Percentiles rank a stretch among this genome's conserved stretches.
These are phyloP conservation scores for Pammene aurita DNA, from an alignment of 2,888 invertebrate species.

Conservation along the genomic window DNA sequence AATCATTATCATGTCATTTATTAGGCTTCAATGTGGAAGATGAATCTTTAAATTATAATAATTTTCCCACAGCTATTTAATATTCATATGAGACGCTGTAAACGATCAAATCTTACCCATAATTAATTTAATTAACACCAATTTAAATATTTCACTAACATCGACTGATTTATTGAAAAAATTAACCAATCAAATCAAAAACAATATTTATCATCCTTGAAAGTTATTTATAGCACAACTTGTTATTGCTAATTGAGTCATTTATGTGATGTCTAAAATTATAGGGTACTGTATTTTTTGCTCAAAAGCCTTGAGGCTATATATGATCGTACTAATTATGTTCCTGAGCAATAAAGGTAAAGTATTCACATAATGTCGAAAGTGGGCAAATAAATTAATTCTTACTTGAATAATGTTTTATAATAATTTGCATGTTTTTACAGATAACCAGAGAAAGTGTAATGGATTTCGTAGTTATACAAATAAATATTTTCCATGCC, in stretches of 20 bases:
- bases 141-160: slow-evolving; percentile 1
- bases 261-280: slow-evolving; percentile 8
- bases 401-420: slow-evolving; percentile 12
- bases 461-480: slow-evolving; percentile 6
- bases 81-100: background rate
- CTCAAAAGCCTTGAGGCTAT: background rate
- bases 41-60: background rate
- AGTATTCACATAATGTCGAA: background rate
- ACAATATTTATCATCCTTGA: slow-evolving; percentile 20
- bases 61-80: slow-evolving; percentile 21
- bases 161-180: slow-evolving; percentile 15
- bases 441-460: slow-evolving; percentile 32
- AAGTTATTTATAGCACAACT: slow-evolving; percentile 8
- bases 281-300: background rate
- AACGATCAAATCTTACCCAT: background rate
- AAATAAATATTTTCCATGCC: slow-evolving; percentile 5
- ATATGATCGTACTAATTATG: background rate
- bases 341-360: background rate
- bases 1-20: no score
- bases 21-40: no score
- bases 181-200: slow-evolving; percentile 12
- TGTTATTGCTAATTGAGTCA: slow-evolving; percentile 5
- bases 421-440: slow-evolving; percentile 22
- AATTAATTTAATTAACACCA: slow-evolving; percentile 13
- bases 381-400: slow-evolving; percentile 3